A percentile compares a stretch with the other conserved stretches of the same genome.
phyloP scores from a whole-genome alignment of 2,113 vertebrate species.

The Lepidothrix coronata region DNA sequence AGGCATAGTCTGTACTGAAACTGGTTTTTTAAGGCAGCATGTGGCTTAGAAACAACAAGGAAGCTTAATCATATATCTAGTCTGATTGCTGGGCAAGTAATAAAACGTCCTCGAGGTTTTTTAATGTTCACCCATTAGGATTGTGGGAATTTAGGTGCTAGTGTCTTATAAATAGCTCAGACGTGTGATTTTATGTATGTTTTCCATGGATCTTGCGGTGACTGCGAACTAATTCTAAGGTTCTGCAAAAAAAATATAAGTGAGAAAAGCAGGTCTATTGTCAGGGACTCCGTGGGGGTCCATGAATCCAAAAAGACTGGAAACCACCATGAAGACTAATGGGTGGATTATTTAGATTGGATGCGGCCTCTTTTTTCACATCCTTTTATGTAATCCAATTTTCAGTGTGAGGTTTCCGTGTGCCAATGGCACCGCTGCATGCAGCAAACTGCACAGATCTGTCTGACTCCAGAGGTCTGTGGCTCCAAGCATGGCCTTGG shows the following conservation, averaged over 20 bases:
- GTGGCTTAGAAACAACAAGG: not conserved
- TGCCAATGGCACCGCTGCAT: not conserved
- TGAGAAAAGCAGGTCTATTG: not conserved
- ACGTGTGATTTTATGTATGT: not conserved
- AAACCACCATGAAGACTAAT: not conserved
- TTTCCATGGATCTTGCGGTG: not conserved
- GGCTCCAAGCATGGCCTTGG: not conserved
- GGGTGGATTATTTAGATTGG: conserved; percentile 21
- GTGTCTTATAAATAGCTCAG: not conserved
- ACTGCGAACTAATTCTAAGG: not conserved
- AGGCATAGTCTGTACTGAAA: not conserved
- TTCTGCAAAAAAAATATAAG: not conserved
- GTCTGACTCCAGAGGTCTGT: not conserved
- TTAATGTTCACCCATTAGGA: not conserved
- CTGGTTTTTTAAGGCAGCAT: not conserved
- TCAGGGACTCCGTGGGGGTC: not conserved
- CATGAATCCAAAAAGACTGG: not conserved
- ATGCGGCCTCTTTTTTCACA: not conserved
- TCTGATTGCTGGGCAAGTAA: not conserved
- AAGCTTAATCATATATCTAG: not conserved
- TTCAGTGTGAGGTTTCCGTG: not conserved
- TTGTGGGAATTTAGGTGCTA: not conserved
- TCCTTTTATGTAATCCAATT: not conserved
- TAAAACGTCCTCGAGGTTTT: not conserved
- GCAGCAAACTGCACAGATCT: not conserved